Evolutionary conservation across 1,140 invertebrate species (phyloP).

Genomic region (Drosophila suzukii): DNA sequence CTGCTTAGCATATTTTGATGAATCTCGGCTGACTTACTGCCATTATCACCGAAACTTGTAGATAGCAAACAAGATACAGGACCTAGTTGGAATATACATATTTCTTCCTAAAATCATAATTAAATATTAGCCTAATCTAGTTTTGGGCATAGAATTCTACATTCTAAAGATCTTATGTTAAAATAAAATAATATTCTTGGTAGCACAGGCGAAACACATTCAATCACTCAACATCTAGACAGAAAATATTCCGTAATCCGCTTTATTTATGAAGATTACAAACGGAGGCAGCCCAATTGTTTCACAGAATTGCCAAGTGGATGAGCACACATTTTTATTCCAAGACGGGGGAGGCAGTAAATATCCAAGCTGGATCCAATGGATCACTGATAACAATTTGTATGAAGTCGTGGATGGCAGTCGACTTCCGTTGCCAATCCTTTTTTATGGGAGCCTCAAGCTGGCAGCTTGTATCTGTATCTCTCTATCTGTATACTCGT

Average conservation of each 20-base stretch:
- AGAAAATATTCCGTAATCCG: not conserved
- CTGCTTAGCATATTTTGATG: constrained; percentile 53
- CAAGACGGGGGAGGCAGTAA: constrained; percentile 7
- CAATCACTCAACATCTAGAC: not conserved
- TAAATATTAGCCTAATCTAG: too few species aligned
- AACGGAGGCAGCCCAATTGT: not conserved
- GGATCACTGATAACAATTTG: constrained; percentile 39
- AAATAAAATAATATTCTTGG: too few species aligned
- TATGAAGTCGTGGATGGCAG: constrained; percentile 22
- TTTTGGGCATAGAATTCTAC: too few species aligned
- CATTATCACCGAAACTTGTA: not conserved
- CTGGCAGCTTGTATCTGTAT: too few species aligned
- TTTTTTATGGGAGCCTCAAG: too few species aligned
- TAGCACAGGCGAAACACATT: not conserved
- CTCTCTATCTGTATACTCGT: too few species aligned
- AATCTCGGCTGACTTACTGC: not conserved
- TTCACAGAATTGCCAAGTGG: not conserved
- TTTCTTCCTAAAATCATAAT: too few species aligned
- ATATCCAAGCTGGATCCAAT: constrained; percentile 17
- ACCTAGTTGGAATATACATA: too few species aligned
- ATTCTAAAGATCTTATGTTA: too few species aligned
- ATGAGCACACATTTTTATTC: constrained; percentile 7
- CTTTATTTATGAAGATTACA: constrained; percentile 1
- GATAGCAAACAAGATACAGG: too few species aligned
- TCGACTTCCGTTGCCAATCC: constrained; percentile 28